Evolutionary conservation across 1,140 invertebrate genomes (phyloP).

Genomic region (Artemia franciscana): DNA sequence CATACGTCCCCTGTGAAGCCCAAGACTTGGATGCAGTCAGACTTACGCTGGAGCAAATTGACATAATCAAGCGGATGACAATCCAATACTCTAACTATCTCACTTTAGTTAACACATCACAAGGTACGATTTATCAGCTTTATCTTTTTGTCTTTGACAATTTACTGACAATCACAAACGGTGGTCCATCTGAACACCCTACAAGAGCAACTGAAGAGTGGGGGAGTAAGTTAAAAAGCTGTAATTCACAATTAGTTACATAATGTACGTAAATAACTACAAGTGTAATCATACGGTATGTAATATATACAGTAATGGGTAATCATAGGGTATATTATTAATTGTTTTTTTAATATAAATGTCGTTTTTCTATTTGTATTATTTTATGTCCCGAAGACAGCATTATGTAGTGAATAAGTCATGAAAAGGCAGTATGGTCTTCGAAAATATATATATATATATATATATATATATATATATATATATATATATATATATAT

Average conservation of each 20-base stretch:
- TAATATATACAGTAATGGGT: no score
- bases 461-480: no score
- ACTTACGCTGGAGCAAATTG: constrained; percentile 60
- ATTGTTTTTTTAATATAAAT: no score
- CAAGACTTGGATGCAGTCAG: constrained; percentile 63
- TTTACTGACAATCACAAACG: background rate
- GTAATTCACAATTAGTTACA: no score
- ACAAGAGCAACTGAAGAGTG: background rate
- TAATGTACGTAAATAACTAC: background rate
- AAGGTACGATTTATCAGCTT: constrained; percentile 27
- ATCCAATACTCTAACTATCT: constrained; percentile 52
- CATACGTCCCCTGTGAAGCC: constrained; percentile 59
- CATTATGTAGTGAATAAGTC: no score
- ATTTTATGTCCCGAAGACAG: no score
- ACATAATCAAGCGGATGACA: constrained; percentile 56
- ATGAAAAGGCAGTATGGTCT: no score
- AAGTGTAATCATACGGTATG: no score
- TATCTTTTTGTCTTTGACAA: background rate
- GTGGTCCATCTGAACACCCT: background rate
- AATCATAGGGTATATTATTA: no score
- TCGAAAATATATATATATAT: no score
- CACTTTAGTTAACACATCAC: constrained; percentile 44
- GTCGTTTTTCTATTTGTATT: no score
- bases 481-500: no score
- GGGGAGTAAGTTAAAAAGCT: background rate